These are phyloP conservation scores for Mesocentrotus franciscanus DNA, from an alignment of 53 echinoderm and acorn worm genomes.

Conservation along the genomic window DNA sequence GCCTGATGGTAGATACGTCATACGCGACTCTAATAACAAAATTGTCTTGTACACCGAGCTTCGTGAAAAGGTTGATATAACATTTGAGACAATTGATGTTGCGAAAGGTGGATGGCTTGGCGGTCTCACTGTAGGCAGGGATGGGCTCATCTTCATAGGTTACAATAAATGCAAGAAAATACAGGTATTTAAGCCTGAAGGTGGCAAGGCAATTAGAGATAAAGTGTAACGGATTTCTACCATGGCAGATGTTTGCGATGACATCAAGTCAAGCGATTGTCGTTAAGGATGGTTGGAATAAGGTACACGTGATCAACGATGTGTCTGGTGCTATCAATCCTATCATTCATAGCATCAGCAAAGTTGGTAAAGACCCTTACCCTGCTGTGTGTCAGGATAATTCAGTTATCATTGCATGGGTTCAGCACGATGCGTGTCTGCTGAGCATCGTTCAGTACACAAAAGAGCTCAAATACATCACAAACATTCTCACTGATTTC, in stretches of 20 bases:
- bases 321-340: neutral
- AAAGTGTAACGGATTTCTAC: neutral
- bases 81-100: neutral
- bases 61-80: neutral
- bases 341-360: neutral
- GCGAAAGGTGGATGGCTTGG: neutral
- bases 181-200: neutral
- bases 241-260: neutral
- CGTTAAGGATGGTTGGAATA: neutral
- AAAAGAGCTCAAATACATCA: neutral
- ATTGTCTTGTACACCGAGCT: neutral
- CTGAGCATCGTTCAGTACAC: neutral
- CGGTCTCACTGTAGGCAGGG: neutral
- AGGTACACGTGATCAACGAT: neutral
- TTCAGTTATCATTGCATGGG: conserved; percentile 18
- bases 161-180: neutral
- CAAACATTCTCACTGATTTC: conserved; percentile 2
- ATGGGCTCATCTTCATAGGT: neutral
- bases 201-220: neutral
- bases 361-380: neutral
- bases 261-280: neutral
- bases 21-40: neutral
- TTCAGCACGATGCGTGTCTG: neutral
- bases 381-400: neutral
- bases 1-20: neutral